Evolutionary conservation across 2,888 invertebrate species (phyloP), one percentile per base, ranked within the genome.

Genomic region (Aricia artaxerxes): DNA sequence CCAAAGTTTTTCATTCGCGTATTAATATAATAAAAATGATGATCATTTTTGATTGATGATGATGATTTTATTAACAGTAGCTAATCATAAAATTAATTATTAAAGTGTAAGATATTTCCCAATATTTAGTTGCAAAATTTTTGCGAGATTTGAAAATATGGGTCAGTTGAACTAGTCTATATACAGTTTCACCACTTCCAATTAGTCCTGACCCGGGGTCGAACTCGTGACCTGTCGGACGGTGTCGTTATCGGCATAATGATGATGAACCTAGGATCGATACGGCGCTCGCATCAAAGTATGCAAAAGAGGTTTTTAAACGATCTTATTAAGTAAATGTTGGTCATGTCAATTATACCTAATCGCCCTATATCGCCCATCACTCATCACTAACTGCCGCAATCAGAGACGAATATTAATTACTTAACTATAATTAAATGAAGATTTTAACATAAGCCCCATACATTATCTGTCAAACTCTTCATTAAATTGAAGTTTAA

Each of bases 121-220:
- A 64, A 64, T 31, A 57, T 16, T 13, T 24, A 31, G 31, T 69
- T 69, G 69, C 69, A 35, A 69, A 69, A 69, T 35, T 64, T 35
- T 35, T 35, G 69, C 69, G 5, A 4, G 31, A 31, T 64, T 69
- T 4, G 4, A 31, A 69, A 13, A 38, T 69, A 38, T 69, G 5
- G 38, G 69, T 69, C 69, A 38, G 35, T 38, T 35, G 69, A 38
- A 35, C 69, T 69, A 69, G 13, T 35, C 69, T 13, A 69, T 38
- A 64, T 64, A 11, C 64, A 4, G 69, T 69, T 69, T 35, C 69
- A 31, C 35, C 69, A 69, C 69, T 69, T 69, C 31, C 35, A 69
- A 38, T 31, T 64, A 13, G 35, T 13, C 35, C 35, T 38, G 69
- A 69, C 35, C 35, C 69, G 38, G 69, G 69, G 69, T 38, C 69